Base-by-base conservation (phyloP, 2,113 vertebrate genomes). In the Myiopsitta monachus region DNA sequence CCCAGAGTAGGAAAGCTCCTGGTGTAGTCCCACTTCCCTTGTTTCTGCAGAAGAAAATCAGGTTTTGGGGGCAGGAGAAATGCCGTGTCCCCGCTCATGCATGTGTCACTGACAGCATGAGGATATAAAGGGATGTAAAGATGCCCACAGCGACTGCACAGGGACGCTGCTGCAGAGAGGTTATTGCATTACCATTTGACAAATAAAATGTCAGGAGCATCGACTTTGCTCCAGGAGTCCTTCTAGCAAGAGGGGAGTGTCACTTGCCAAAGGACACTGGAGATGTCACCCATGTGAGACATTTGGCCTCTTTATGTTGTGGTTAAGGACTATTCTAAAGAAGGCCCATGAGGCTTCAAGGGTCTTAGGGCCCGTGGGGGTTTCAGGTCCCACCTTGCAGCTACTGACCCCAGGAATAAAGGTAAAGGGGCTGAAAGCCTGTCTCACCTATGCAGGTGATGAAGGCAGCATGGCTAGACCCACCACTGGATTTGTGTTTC, bases 131-230 rank as follows among this genome's bases (percentile, higher is more conserved):
- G 83, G 70, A 87, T 31, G 38, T 67, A 92, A 24, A 47, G 47
- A 62, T 86, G 78, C 55, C 57, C 61, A 41, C n/a, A 21, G 66
- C 3, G 17, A 15, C 68, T 74, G 70, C 81, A 33, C 14, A 31
- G 70, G 52, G 44, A 68, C 63, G 64, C 30, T 47, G 73, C 78
- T 91, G 78, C n/a, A 67, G 49, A 54, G 66, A 95, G 88, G 75
- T 96, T 92, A 96, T 78, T 94, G 87, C 84, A 55, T 88, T 87
- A 69, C 81, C 55, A 18, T 76, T 96, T 88, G 77, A 82, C 66
- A 96, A 96, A 96, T 89, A 89, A 79, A 96, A 88, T 44, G 83
- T 90, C 90, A 76, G n/a, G 69, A 77, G 43, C 24, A 7, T 47
- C 52, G 38, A 22, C 93, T 80, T 85, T n/a, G 44, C 69, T 94